These are phyloP conservation scores for Menura novaehollandiae DNA, from an alignment of 2,113 vertebrate species.

Conservation along the genomic window DNA sequence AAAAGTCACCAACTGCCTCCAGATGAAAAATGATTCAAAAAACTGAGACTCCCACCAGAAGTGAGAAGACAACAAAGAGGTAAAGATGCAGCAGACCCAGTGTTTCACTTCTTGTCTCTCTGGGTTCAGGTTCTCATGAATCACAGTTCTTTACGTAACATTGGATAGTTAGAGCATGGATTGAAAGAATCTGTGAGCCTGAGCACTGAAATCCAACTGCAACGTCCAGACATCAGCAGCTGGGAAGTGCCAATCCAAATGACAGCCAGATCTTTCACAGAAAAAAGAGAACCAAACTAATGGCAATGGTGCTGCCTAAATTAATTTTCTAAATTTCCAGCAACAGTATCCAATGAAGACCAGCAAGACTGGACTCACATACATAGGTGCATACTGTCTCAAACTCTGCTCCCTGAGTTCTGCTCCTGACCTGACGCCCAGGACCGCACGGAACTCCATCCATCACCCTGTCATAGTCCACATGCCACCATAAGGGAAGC, in stretches of 20 bases:
- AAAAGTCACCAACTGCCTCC: not conserved
- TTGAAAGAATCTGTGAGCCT: not conserved
- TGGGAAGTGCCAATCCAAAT: not conserved
- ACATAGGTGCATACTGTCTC: not conserved
- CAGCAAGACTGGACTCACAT: not conserved
- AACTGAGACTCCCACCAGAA: not conserved
- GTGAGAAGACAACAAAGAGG: not conserved
- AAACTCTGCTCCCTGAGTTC: too few species aligned
- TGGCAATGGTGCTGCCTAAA: not conserved
- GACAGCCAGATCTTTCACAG: not conserved
- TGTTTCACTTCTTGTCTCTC: not conserved
- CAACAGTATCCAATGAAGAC: not conserved
- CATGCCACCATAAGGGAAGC: fast-evolving
- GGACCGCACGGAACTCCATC: not conserved
- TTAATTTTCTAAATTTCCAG: not conserved
- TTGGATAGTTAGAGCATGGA: not conserved
- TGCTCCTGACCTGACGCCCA: not conserved
- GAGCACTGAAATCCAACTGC: not conserved
- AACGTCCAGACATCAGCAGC: not conserved
- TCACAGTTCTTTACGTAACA: not conserved
- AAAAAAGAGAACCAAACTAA: not conserved
- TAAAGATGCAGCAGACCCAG: not conserved
- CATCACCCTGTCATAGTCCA: fast-evolving
- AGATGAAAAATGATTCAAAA: not conserved
- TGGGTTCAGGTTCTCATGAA: not conserved